Base-by-base conservation (phyloP, 2,797 vertebrate species). In the Danio jaintianensis region DNA sequence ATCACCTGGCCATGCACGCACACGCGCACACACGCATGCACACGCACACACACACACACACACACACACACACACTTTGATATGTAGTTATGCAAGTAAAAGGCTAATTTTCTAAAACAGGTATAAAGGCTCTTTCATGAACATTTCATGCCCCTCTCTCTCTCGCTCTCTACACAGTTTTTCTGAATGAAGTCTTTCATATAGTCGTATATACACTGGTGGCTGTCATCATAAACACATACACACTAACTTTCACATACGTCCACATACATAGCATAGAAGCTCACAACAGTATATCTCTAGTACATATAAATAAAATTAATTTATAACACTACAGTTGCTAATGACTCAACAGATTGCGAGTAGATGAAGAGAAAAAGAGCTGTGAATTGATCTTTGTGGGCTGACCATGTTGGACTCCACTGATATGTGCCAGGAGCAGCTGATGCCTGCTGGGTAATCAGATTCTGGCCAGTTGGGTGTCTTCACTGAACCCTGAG, bases 391-490 rank as follows among this genome's bases (percentile, higher is more conserved):
- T 68, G 55, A 45, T 47, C 15, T 20, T 43, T 13, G 69, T 68
- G 47, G 40, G 45, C 78, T 75, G 78, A 98, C 96, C 89, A 96
- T 95, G 88, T 91, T 91, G 0, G 88, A 90, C 43, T 96, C 94
- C 0, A 95, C 96, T 0, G 95, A 90, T 88, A 97, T 96, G 89
- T 96, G 95, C 96, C 96, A 98, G 80, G 96, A 96, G 86, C 97
- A 98, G 91, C 96, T 98, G 94, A 96, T 95, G 83, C 96, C 96
- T 63, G 96, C 91, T 63, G 96, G 97, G 86, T 98, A 98, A 87
- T 97, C 91, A 0, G 93, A 91, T 81, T 96, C 94, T 0, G 96
- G 97, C 97, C 97, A 98, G 90, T 98, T 97, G 66, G 95, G 96
- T 0, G 96, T 96, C 87, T 94, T 95, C 85, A 97, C 88, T 0